A percentile compares a stretch with the other conserved stretches of the same genome.
Evolutionary conservation across 2,797 vertebrate genomes (phyloP).

Genomic region (Molothrus aeneus): DNA sequence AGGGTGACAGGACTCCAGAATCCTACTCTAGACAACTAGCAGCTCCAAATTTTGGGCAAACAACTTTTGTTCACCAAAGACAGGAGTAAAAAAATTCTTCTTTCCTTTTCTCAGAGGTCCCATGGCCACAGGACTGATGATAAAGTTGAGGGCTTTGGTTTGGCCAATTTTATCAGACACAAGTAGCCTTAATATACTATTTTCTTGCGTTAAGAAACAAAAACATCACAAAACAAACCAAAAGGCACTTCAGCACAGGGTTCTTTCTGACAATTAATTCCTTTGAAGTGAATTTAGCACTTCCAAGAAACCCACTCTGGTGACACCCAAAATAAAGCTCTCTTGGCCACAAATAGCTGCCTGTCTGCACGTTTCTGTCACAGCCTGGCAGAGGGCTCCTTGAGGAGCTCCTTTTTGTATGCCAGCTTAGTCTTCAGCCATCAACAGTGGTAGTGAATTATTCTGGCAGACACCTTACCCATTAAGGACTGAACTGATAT

Average conservation of each 20-base stretch:
- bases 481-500: background rate
- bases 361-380: background rate
- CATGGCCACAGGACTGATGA: background rate
- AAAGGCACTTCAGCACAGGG: background rate
- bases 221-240: background rate
- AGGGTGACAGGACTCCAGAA: background rate
- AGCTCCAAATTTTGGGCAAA: background rate
- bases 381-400: background rate
- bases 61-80: background rate
- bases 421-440: background rate
- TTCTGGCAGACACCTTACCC: background rate
- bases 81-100: fast-evolving
- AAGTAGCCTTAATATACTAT: background rate
- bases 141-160: background rate
- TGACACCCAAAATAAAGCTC: background rate
- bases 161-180: background rate
- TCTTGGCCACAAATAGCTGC: background rate
- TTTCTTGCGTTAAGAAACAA: background rate
- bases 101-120: background rate
- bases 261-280: background rate
- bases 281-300: background rate
- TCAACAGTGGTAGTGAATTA: background rate
- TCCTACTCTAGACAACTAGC: background rate
- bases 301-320: background rate
- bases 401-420: background rate